Percentiles rank a stretch among this genome's conserved stretches.
These are phyloP conservation scores for Chaetoderma sp. DNA, from an alignment of 2,888 invertebrate genomes.

Conservation along the genomic window DNA sequence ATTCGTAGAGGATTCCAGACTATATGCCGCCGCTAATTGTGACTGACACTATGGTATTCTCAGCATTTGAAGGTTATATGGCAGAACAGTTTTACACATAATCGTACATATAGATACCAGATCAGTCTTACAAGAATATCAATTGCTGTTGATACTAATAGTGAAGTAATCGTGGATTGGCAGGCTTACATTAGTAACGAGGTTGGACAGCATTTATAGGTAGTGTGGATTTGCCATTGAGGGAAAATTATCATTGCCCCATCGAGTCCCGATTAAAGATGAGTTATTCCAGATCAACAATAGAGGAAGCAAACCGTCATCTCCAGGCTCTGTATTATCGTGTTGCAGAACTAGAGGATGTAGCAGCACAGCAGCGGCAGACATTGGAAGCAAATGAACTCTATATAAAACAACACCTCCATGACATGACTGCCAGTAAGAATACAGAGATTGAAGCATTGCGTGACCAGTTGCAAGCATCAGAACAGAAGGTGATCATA, in stretches of 20 bases:
- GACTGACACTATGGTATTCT: not conserved
- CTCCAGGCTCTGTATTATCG: conserved; percentile 60
- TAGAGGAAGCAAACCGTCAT: conserved; percentile 67
- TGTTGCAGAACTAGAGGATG: conserved; percentile 60
- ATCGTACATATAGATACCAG: too few species aligned
- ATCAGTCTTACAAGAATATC: too few species aligned
- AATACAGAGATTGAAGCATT: conserved; percentile 34
- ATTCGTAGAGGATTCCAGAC: too few species aligned
- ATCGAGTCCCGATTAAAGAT: too few species aligned
- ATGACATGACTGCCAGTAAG: conserved; percentile 30
- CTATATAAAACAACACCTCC: conserved; percentile 24
- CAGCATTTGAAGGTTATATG: too few species aligned
- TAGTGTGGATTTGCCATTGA: too few species aligned
- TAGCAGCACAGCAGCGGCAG: conserved; percentile 49
- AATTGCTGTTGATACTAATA: too few species aligned
- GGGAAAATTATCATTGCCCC: too few species aligned
- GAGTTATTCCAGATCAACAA: conserved; percentile 57
- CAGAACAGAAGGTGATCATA: conserved; percentile 41
- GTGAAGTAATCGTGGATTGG: too few species aligned
- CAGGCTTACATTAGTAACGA: too few species aligned
- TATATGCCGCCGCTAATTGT: not conserved
- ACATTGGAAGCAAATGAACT: conserved; percentile 47
- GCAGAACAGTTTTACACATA: too few species aligned
- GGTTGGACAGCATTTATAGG: too few species aligned
- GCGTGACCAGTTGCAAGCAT: conserved; percentile 32